A percentile compares a stretch with the other conserved stretches of the same genome.
Evolutionary conservation across 2,888 invertebrate species (phyloP).

Genomic region (Hypomecis atomaria): DNA sequence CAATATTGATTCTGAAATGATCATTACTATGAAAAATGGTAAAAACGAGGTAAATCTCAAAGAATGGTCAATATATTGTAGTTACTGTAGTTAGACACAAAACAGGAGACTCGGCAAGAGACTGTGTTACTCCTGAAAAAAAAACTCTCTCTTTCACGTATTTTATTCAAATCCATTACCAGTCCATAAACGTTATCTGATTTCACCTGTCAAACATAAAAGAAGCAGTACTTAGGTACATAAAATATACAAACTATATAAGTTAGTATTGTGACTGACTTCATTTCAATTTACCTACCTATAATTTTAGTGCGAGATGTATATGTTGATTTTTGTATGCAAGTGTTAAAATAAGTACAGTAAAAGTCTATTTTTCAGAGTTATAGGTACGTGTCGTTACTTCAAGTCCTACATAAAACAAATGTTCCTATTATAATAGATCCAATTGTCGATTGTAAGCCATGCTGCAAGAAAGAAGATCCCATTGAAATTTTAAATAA

Average conservation of each 20-base stretch:
- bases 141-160: too few species aligned
- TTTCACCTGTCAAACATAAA: too few species aligned
- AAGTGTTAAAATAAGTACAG: neutral
- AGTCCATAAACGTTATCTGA: too few species aligned
- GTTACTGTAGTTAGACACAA: too few species aligned
- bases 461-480: slow-evolving; percentile 58
- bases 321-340: neutral
- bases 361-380: slow-evolving; percentile 54
- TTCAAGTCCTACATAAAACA: slow-evolving; percentile 78
- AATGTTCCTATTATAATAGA: slow-evolving; percentile 55
- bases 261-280: too few species aligned
- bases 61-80: neutral
- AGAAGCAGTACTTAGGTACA: too few species aligned
- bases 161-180: too few species aligned
- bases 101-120: too few species aligned
- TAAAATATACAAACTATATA: too few species aligned
- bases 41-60: slow-evolving; percentile 61
- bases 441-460: slow-evolving; percentile 24
- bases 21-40: slow-evolving; percentile 75
- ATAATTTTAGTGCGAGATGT: too few species aligned
- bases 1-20: slow-evolving; percentile 72
- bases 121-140: too few species aligned
- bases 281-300: too few species aligned
- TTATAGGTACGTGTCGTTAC: slow-evolving; percentile 67
- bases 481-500: slow-evolving; percentile 67